phyloP scores from a whole-genome alignment of 2,797 vertebrate species.

The Alauda arvensis region DNA sequence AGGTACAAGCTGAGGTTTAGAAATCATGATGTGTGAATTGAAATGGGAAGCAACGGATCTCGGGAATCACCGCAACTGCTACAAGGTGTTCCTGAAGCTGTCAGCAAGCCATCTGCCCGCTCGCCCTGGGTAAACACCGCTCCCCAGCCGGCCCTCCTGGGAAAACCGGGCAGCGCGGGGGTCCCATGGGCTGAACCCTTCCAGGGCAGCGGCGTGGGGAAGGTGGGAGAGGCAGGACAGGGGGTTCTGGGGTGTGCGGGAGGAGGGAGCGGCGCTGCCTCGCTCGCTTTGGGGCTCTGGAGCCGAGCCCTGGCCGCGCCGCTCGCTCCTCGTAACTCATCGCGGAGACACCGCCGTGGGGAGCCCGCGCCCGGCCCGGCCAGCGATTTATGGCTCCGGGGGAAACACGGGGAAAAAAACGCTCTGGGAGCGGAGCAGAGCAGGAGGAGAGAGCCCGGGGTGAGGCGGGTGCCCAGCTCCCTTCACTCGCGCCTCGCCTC shows the following conservation, averaged over 20 bases:
- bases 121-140: slow-evolving; percentile 5
- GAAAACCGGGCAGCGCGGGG: rapidly evolving
- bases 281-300: not conserved
- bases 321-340: slow-evolving; percentile 58
- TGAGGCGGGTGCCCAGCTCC: not conserved
- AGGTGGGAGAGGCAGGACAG: not conserved
- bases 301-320: not conserved
- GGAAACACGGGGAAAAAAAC: not conserved
- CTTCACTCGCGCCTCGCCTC: rapidly evolving
- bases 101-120: slow-evolving; percentile 59
- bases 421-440: not conserved
- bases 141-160: not conserved
- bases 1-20: slow-evolving; percentile 57
- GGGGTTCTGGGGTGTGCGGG: rapidly evolving
- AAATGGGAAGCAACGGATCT: slow-evolving; percentile 64
- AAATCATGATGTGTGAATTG: slow-evolving; percentile 67
- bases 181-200: rapidly evolving
- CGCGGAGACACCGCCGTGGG: not conserved
- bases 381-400: not conserved
- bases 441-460: not conserved
- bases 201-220: not conserved
- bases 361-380: not conserved
- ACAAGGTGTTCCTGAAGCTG: slow-evolving; percentile 67
- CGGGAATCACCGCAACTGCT: slow-evolving; percentile 51
- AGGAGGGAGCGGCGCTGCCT: not conserved